Percentiles rank a stretch among this genome's conserved stretches.
Conservation (phyloP, 2,888 invertebrate species). For the Eumerus sabulonum region DNA sequence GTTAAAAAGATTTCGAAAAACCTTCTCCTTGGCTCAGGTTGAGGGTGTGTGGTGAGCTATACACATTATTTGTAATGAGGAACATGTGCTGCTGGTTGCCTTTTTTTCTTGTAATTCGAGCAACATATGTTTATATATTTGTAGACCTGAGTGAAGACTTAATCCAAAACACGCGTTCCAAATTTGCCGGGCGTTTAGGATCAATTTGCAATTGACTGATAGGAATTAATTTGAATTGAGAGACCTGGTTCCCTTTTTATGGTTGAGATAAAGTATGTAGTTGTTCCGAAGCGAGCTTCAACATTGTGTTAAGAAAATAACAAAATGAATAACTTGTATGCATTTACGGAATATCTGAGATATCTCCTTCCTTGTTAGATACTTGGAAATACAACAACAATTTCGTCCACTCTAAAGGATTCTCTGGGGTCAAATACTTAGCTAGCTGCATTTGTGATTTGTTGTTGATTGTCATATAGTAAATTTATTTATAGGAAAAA, state of each 20-base stretch:
- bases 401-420: no score
- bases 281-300: no score
- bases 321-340: no score
- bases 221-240: conserved; percentile 1
- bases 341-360: no score
- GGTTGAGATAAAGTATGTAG: no score
- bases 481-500: no score
- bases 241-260: not conserved
- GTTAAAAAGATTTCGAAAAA: conserved; percentile 6
- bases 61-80: conserved; percentile 49
- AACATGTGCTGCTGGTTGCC: conserved; percentile 53
- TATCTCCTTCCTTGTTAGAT: no score
- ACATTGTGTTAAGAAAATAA: no score
- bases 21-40: not conserved
- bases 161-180: conserved; percentile 61
- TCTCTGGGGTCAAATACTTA: no score
- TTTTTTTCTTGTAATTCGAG: conserved; percentile 63
- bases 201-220: conserved; percentile 42
- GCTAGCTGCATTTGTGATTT: no score
- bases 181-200: conserved; percentile 59
- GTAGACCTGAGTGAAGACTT: conserved; percentile 57
- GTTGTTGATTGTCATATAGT: no score
- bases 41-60: conserved; percentile 38
- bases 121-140: not conserved
- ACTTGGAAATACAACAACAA: no score